phyloP scores from a whole-genome alignment of 2,888 invertebrate genomes.

The Aproaerema taeniolella region DNA sequence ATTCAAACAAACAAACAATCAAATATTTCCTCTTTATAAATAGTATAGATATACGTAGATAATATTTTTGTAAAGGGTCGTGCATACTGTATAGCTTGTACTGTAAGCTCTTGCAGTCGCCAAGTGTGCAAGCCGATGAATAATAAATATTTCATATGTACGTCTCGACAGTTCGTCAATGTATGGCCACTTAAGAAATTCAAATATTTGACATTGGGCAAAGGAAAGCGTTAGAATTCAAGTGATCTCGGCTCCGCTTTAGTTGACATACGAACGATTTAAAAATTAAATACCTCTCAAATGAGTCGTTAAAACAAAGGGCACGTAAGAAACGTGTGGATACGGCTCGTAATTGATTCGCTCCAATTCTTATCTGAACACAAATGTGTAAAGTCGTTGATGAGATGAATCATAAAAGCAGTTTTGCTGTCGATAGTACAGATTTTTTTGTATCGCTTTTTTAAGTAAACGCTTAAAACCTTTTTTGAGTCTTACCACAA shows the following conservation, averaged over 20 bases:
- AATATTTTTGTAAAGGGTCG: too few species aligned
- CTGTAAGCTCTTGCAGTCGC: conserved; percentile 18
- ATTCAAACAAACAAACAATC: too few species aligned
- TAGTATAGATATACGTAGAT: too few species aligned
- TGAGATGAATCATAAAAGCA: too few species aligned
- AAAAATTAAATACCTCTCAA: conserved; percentile 70
- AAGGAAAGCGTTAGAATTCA: conserved; percentile 78
- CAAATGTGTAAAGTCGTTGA: conserved; percentile 1
- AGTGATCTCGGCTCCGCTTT: conserved; percentile 68
- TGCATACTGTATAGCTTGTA: conserved; percentile 16
- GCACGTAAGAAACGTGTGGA: conserved; percentile 45
- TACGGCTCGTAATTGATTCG: conserved; percentile 3
- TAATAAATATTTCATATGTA: conserved; percentile 65
- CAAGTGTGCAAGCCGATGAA: conserved; percentile 54
- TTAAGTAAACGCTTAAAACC: too few species aligned
- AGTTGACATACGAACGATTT: conserved; percentile 72
- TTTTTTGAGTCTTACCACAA: too few species aligned
- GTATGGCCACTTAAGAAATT: conserved; percentile 74
- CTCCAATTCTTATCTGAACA: conserved; percentile 8
- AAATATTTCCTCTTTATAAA: too few species aligned
- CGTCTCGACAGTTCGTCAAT: conserved; percentile 65
- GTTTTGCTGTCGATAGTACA: too few species aligned
- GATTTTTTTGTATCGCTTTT: too few species aligned
- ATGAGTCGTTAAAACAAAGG: conserved; percentile 62
- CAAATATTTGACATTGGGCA: conserved; percentile 74